Evolutionary conservation across 2,797 vertebrate species (phyloP).

Genomic region (Paguma larvata): DNA sequence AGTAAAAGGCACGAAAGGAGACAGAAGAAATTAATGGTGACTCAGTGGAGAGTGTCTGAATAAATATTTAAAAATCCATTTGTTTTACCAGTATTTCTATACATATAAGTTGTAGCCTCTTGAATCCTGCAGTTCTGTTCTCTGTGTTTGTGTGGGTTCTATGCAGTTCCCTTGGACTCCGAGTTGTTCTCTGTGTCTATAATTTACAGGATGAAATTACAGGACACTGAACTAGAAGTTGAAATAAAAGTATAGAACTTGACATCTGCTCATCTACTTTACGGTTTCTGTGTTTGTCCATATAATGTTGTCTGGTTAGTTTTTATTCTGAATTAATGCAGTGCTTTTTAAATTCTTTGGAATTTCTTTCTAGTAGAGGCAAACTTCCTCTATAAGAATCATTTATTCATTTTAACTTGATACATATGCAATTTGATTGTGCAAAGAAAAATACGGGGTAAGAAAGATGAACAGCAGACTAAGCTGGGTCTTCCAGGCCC

Average conservation of each 20-base stretch:
- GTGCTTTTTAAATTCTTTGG: slow-evolving; percentile 41
- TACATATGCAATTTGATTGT: slow-evolving; percentile 71
- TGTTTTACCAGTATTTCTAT: not conserved
- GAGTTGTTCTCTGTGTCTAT: not conserved
- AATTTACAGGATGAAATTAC: slow-evolving; percentile 44
- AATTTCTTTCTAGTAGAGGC: slow-evolving; percentile 54
- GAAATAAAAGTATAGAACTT: slow-evolving; percentile 59
- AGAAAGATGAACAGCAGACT: slow-evolving; percentile 53
- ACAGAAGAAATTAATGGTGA: slow-evolving; percentile 62
- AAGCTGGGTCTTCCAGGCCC: slow-evolving; percentile 50
- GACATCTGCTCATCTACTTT: slow-evolving; percentile 18
- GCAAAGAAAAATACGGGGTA: slow-evolving; percentile 44
- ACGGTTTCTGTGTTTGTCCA: slow-evolving; percentile 43
- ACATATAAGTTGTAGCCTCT: slow-evolving; percentile 6
- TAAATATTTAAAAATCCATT: slow-evolving; percentile 53
- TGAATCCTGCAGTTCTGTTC: not conserved
- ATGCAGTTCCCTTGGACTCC: not conserved
- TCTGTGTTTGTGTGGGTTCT: not conserved
- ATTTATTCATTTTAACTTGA: slow-evolving; percentile 72
- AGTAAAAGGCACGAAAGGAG: not conserved
- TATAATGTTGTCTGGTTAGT: slow-evolving; percentile 30
- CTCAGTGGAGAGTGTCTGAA: not conserved
- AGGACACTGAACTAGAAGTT: slow-evolving; percentile 24
- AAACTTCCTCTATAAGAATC: slow-evolving; percentile 63
- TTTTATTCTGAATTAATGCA: slow-evolving; percentile 64